Evolutionary conservation across 2,888 invertebrate species (phyloP).

Genomic region (Neria commutata): DNA sequence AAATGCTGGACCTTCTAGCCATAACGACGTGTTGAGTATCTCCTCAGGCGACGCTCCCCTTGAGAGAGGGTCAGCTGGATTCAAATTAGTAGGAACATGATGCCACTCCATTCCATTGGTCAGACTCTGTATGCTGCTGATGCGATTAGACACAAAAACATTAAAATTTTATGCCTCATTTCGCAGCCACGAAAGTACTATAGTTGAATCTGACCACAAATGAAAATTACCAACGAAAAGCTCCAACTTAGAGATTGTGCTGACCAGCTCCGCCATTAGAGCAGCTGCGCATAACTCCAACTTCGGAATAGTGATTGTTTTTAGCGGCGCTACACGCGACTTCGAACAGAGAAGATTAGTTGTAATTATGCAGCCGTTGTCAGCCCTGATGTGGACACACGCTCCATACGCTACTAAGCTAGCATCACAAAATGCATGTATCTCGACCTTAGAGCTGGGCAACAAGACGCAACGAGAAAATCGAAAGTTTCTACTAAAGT

Average conservation of each 20-base stretch:
- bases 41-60: conserved; percentile 4
- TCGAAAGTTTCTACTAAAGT: too few relatives aligned
- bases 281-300: conserved; percentile 24
- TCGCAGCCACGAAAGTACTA: conserved; percentile 21
- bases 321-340: neutral
- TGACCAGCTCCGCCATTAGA: conserved; percentile 13
- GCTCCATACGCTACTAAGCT: neutral
- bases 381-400: neutral
- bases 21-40: neutral
- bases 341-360: neutral
- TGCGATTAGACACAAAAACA: conserved; percentile 26
- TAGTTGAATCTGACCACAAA: conserved; percentile 27
- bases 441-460: neutral
- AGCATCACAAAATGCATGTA: conserved; percentile 6
- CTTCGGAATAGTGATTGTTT: conserved; percentile 25
- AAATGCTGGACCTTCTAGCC: neutral
- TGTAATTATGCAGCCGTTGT: neutral
- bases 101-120: conserved; percentile 25
- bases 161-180: conserved; percentile 25
- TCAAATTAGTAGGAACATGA: conserved; percentile 19
- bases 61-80: conserved; percentile 13
- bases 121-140: conserved; percentile 21
- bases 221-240: conserved; percentile 2
- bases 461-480: neutral
- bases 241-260: neutral